Base-by-base conservation (phyloP, 1,140 invertebrate species). In the Antheraea pernyi region DNA sequence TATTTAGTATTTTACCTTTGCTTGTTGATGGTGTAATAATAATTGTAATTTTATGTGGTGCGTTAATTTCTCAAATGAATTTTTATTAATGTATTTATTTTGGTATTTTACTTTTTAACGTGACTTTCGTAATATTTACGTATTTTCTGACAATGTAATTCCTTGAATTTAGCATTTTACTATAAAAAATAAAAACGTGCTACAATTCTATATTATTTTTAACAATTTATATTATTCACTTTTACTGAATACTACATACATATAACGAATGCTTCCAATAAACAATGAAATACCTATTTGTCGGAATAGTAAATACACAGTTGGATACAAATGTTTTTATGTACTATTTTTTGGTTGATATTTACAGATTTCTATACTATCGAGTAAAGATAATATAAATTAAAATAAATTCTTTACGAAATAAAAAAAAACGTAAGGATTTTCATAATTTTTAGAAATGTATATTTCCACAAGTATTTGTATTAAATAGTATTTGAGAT, bases 1-100 rank as follows among this genome's bases (percentile, higher is more conserved):
- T 53, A 16, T 87, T 67, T 83, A 89, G 83, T 88, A 86, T 88
- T 84, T 81, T 79, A 83, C 83, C 82, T 84, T 79, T 76, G 72
- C 80, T 66, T 81, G 83, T n/a, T 82, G 74, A 76, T 81, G 80
- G 78, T 85, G 85, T 88, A 82, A 79, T 42, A 53, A 53, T n/a
- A 53, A 53, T 53, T 53, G 11, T 53, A 13, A 53, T 53, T 53
- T 85, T 88, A 85, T 86, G 84, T 91, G 89, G 88, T 91, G 88
- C 89, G 86, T 90, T 89, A 84, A 88, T 86, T 84, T 80, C 53
- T 83, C 75, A 77, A 82, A 80, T 84, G 58, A 59, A 76, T 37
- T 65, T 42, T 65, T 10, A 22, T 61, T 30, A 61, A 6, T 61
- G 4, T 61, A 22, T 30, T 61, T 61, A 65, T 39, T 76, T 73